These are phyloP conservation scores for Xanthia togata DNA, from an alignment of 2,888 invertebrate species.

Conservation along the genomic window DNA sequence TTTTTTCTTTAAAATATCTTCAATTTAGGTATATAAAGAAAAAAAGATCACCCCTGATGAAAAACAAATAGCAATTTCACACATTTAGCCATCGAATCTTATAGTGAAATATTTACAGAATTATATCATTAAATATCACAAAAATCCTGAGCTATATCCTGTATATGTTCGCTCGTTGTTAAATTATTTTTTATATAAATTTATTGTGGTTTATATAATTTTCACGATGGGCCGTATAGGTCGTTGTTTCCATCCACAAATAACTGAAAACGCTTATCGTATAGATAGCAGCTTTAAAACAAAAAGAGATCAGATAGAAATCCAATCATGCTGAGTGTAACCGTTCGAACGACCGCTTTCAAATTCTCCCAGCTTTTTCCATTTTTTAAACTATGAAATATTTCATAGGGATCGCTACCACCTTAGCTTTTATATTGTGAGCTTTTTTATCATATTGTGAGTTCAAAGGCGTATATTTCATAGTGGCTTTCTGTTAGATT, in stretches of 20 bases:
- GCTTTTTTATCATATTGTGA: slow-evolving; percentile 13
- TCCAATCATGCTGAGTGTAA: slow-evolving; percentile 49
- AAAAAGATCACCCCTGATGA: too few species aligned
- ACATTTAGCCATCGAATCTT: too few species aligned
- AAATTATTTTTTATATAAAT: too few species aligned
- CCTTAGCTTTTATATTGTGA: slow-evolving; percentile 16
- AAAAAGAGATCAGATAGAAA: slow-evolving; percentile 25
- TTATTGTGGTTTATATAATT: too few species aligned
- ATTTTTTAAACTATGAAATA: slow-evolving; percentile 39
- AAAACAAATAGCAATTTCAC: too few species aligned
- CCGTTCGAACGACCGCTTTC: slow-evolving; percentile 21
- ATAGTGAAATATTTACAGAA: too few species aligned
- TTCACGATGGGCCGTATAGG: not conserved
- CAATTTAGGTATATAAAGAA: too few species aligned
- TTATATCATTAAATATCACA: too few species aligned
- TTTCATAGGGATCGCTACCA: slow-evolving; percentile 26
- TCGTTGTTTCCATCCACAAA: not conserved
- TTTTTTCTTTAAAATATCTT: too few species aligned
- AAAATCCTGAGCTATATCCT: too few species aligned
- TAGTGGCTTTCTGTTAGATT: not conserved
- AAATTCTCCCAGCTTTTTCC: slow-evolving; percentile 4
- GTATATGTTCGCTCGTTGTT: too few species aligned
- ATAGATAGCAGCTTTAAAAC: slow-evolving; percentile 20
- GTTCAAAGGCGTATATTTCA: slow-evolving; percentile 4
- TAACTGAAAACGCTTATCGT: slow-evolving; percentile 7